phyloP scores from a whole-genome alignment of 2,113 vertebrate species.

The Cyanoliseus patagonus region DNA sequence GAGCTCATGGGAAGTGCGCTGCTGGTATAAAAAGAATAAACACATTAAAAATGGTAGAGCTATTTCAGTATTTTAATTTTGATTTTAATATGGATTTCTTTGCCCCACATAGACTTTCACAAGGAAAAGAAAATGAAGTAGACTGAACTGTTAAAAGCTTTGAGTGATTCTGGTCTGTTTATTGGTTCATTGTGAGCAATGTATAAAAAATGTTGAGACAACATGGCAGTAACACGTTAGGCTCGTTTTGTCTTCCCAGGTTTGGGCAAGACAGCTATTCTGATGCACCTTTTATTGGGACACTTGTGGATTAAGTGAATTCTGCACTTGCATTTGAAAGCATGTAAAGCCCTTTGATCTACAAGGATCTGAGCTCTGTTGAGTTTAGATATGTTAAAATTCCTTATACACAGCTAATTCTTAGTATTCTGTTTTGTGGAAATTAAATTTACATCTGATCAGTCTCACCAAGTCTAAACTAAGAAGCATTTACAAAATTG shows the following conservation, averaged over 20 bases:
- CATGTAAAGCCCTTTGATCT: neutral
- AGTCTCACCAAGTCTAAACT: neutral
- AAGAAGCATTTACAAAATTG: neutral
- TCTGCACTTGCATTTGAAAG: neutral
- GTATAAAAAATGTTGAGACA: neutral
- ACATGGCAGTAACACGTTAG: neutral
- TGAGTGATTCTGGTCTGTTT: neutral
- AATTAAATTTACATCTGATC: neutral
- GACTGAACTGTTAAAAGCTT: neutral
- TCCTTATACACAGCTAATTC: neutral
- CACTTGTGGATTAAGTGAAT: neutral
- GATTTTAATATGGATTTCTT: slow-evolving; percentile 2
- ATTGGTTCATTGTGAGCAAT: neutral
- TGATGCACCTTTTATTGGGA: neutral
- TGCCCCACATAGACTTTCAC: neutral
- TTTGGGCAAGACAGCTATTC: neutral
- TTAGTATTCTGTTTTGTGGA: neutral
- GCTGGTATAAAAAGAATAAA: slow-evolving; percentile 53
- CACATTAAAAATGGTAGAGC: slow-evolving; percentile 5
- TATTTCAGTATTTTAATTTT: slow-evolving; percentile 58
- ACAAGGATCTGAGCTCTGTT: neutral
- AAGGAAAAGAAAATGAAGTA: neutral
- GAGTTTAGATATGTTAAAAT: neutral
- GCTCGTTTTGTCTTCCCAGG: neutral
- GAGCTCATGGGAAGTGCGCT: slow-evolving; percentile 60